Evolutionary conservation across 2,797 vertebrate genomes (phyloP).

Genomic region (Sebastiscus tertius): DNA sequence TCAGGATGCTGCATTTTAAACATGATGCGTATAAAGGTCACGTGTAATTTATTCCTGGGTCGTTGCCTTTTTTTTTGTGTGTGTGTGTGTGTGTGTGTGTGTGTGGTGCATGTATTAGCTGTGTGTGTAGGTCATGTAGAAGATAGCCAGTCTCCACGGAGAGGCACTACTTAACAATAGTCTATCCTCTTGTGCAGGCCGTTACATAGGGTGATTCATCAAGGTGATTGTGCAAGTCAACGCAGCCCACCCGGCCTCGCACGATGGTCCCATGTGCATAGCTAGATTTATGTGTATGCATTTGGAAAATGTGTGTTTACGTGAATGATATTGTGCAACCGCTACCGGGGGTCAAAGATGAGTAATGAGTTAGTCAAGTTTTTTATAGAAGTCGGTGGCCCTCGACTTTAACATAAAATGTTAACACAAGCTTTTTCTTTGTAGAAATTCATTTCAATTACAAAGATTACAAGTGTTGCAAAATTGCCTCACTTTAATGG

Average conservation of each 20-base stretch:
- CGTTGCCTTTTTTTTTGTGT: neutral
- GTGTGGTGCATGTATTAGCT: slow-evolving; percentile 26
- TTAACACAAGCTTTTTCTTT: neutral
- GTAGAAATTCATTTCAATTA: neutral
- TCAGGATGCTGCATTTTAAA: slow-evolving; percentile 32
- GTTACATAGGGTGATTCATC: slow-evolving; percentile 74
- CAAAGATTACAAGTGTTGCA: neutral
- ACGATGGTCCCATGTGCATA: slow-evolving; percentile 59
- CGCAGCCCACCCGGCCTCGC: slow-evolving; percentile 47
- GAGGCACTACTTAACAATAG: slow-evolving; percentile 61
- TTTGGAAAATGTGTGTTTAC: slow-evolving; percentile 51
- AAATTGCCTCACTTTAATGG: slow-evolving; percentile 1
- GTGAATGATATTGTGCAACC: slow-evolving; percentile 29
- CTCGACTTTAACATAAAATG: neutral
- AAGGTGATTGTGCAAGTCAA: slow-evolving; percentile 75
- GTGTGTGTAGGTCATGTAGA: slow-evolving; percentile 62
- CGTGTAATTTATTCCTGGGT: slow-evolving; percentile 57
- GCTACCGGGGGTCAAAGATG: slow-evolving; percentile 33
- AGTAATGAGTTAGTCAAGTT: slow-evolving; percentile 32
- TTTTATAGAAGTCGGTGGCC: slow-evolving; percentile 20
- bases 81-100: slow-evolving; percentile 15
- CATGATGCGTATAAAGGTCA: slow-evolving; percentile 43
- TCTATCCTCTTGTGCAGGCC: slow-evolving; percentile 42
- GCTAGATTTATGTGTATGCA: slow-evolving; percentile 52
- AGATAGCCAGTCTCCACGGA: slow-evolving; percentile 45